These are phyloP conservation scores for Phylloscopus whistleri DNA, from an alignment of 2,113 vertebrate species.

Conservation along the genomic window DNA sequence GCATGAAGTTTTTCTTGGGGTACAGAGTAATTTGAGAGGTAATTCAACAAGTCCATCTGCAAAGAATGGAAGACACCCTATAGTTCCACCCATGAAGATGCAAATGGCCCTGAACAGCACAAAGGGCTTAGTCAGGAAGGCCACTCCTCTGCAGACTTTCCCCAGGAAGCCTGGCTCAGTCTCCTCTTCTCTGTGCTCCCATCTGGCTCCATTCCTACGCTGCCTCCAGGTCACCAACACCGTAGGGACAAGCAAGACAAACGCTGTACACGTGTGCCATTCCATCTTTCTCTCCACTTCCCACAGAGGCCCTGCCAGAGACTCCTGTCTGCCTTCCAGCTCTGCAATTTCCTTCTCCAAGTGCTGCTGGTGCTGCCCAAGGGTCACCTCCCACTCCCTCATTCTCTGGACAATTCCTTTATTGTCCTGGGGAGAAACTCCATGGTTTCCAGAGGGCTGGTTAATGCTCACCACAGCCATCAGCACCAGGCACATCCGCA, in stretches of 20 bases:
- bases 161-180: too few species aligned
- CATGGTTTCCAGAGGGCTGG: too few species aligned
- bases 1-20: too few species aligned
- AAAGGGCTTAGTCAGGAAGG: not conserved
- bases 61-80: too few species aligned
- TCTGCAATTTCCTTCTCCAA: not conserved
- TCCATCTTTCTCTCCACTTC: not conserved
- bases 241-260: rapidly evolving
- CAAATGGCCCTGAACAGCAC: not conserved
- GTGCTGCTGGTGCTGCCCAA: not conserved
- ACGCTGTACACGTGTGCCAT: rapidly evolving
- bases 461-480: rapidly evolving
- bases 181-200: too few species aligned
- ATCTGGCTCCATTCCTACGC: too few species aligned
- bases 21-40: too few species aligned
- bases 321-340: not conserved
- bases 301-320: not conserved
- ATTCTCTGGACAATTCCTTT: not conserved
- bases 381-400: rapidly evolving
- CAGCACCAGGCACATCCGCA: not conserved
- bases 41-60: too few species aligned
- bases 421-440: rapidly evolving
- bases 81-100: not conserved
- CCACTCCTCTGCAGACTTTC: not conserved
- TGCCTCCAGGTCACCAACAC: not conserved